Base-by-base conservation (phyloP, 2,797 vertebrate genomes). In the Propithecus perrieri region DNA sequence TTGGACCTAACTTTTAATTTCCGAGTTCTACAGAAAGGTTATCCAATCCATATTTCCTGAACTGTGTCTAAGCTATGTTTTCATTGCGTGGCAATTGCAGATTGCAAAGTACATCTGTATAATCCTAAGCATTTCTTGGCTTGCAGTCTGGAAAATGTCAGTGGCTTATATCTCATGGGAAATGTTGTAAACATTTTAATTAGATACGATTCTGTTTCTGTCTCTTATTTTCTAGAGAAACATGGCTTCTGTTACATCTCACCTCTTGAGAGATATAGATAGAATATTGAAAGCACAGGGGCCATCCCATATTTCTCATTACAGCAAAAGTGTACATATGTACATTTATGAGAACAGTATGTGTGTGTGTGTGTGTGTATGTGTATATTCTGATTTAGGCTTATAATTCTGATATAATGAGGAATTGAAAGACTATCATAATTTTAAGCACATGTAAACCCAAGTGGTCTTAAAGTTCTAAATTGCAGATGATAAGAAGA, bases 131-230 rank as follows among this genome's bases (percentile, higher is more conserved):
- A 81, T 78, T 97, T 97, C 86, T 96, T 95, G 96, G 95, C 96
- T 95, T 93, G 59, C 59, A 90, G 67, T 96, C 96, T 96, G 93
- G 83, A 95, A 98, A 98, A 98, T 97, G 96, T 97, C 97, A 98
- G 91, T 94, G 94, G 65, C 89, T 98, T 94, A 93, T 97, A 97
- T 85, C 96, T 94, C 97, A 38, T 15, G 89, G 95, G 97, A 93
- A 89, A 91, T 83, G 75, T 33, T 91, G 48, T 95, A 93, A 96
- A 97, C 90, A 97, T 97, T 98, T 97, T 97, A 97, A 97, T 98
- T 97, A 97, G 74, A 95, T 89, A 81, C 67, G 53, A 94, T 93
- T 97, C 89, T 94, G 89, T 59, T 96, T 95, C 85, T 96, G 74
- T 69, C 57, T 94, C 87, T 90, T 78, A 78, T 78, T 96, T 97